Evolutionary conservation across 1,140 invertebrate species (phyloP), one percentile per base, ranked within the genome.

Genomic region (Tetraneura akinire): DNA sequence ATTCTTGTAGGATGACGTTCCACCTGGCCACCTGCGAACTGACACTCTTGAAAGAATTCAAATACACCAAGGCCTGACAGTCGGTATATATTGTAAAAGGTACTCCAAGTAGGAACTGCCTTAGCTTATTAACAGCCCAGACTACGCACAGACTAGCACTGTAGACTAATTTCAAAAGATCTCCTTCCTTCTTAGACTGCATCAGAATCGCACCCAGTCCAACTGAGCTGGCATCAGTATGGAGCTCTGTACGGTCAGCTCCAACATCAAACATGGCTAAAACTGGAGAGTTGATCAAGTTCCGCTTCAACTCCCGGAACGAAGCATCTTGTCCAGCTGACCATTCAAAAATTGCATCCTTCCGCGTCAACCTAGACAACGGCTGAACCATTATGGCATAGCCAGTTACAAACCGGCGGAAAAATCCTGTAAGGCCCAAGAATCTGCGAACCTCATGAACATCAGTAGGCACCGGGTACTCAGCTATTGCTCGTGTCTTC

Each of bases 31-130:
- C n/a, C n/a, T n/a, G n/a, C n/a, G n/a, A n/a, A n/a, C n/a, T n/a
- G n/a, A n/a, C n/a, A n/a, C n/a, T n/a, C n/a, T n/a, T n/a, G n/a
- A n/a, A n/a, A n/a, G n/a, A n/a, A n/a, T n/a, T n/a, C n/a, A n/a
- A n/a, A n/a, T n/a, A n/a, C n/a, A n/a, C n/a, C n/a, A 47, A 62
- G 70, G 76, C 76, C 14, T 80, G 76, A 16, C 76, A 80, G 13
- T 80, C 76, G 0, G 45, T 64, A 5, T 26, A 45, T 1, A 80
- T 13, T 0, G n/a, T 47, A 16, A 80, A 80, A 6, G 18, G 29
- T 10, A 64, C 14, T 0, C 29, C 29, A 0, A 80, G n/a, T 49
- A 66, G 18, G n/a, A n/a, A n/a, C n/a, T n/a, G n/a, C n/a, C n/a
- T n/a, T n/a, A n/a, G n/a, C n/a, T n/a, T n/a, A n/a, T 57, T 37